Conservation (phyloP, 2,888 invertebrate genomes). For the Sicus ferrugineus region DNA sequence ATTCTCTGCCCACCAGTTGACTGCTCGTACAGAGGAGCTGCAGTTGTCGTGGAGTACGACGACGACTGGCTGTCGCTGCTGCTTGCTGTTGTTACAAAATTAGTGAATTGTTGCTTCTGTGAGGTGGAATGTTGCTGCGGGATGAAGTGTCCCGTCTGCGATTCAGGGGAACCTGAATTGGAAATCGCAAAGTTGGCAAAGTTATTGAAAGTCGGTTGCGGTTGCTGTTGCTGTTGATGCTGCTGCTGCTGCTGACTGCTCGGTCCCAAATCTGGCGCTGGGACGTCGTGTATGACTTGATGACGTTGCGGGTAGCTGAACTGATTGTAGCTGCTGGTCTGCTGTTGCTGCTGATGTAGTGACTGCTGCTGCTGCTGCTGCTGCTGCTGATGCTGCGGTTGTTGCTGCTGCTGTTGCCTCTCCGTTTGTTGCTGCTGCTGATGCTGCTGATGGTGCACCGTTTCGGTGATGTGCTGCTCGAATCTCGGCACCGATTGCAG, state of each 20-base stretch:
- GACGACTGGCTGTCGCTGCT: conserved; percentile 38
- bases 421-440: no score
- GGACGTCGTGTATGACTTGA: conserved; percentile 62
- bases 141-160: not conserved
- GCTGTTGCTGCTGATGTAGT: conserved; percentile 44
- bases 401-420: conserved; percentile 6
- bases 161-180: not conserved
- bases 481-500: conserved; percentile 80
- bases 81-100: conserved; percentile 50
- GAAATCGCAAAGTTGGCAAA: conserved; percentile 47
- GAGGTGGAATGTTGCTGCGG: conserved; percentile 34
- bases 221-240: conserved; percentile 31
- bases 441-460: conserved; percentile 47
- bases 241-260: conserved; percentile 44
- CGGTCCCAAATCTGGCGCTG: conserved; percentile 60
- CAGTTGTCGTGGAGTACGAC: conserved; percentile 41
- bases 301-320: conserved; percentile 45
- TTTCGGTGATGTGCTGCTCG: conserved; percentile 78
- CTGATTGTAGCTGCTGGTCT: conserved; percentile 14
- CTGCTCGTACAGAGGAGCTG: conserved; percentile 57
- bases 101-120: conserved; percentile 44
- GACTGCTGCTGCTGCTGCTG: conserved; percentile 42
- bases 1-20: conserved; percentile 60
- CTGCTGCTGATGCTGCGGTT: conserved; percentile 43
- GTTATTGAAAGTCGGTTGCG: conserved; percentile 41